Base-by-base conservation (phyloP, 1,140 invertebrate species). In the Aleiodes sp. region DNA sequence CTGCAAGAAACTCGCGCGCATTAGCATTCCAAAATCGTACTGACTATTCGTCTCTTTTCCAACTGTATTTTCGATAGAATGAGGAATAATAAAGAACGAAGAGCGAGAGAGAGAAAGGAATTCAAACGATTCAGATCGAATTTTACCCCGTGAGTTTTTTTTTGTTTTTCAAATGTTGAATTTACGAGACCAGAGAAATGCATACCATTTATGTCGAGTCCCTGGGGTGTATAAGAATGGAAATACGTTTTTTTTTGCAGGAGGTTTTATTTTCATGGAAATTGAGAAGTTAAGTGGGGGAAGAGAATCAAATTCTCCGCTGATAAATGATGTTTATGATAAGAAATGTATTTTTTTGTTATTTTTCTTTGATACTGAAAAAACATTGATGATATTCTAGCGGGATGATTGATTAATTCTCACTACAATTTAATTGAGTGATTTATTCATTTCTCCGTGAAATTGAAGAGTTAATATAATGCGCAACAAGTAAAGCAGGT, bases 1-100 rank as follows among this genome's bases (percentile, higher is more conserved):
- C 26, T 14, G 43, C 46, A n/a, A 66, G 24, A 68, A 19, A 46
- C 21, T 41, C 70, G 33, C 41, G 28, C 68, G 71, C 79, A 84
- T 84, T 82, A 79, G 80, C 83, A 83, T 84, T 83, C 83, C 65
- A 67, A 74, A 83, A 81, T 80, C 80, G 83, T 79, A 73, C 77
- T 65, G 70, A 71, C 75, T 80, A 80, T 79, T 79, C 76, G 76
- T 85, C 83, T 82, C 75, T 57, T 73, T 43, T 14, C 29, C 28
- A 12, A 28, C 9, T 31, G 56, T 69, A 60, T 73, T 14, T 19
- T 26, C 26, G 28, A 41, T 24, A 16, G 43, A 43, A 59, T 43
- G 24, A 35, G 19, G 16, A 43, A 28, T 41, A 68, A 52, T 43
- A 65, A 21, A 62, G 31, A 43, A 64, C 26, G 28, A 61, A 16